Percentiles rank a stretch among this genome's conserved stretches.
These are phyloP conservation scores for Tyto alba DNA, from an alignment of 2,113 vertebrate genomes.

Conservation along the genomic window DNA sequence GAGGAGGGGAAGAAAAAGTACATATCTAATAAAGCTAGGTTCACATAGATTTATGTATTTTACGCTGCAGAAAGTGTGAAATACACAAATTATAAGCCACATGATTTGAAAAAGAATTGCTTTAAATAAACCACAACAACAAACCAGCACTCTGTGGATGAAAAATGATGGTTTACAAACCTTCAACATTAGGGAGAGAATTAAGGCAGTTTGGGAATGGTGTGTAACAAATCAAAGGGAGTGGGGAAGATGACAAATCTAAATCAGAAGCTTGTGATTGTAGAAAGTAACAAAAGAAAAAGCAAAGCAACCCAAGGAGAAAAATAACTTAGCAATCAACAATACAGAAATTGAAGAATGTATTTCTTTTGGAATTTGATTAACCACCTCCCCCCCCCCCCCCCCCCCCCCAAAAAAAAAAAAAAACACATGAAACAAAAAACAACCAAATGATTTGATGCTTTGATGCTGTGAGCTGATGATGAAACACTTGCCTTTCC, in stretches of 20 bases:
- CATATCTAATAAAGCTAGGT: background rate
- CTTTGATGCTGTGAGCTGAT: background rate
- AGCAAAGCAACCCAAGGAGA: background rate
- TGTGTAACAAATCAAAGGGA: background rate
- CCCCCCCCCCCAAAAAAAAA: too few relatives aligned
- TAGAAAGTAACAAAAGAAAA: background rate
- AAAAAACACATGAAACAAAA: too few relatives aligned
- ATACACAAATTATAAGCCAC: background rate
- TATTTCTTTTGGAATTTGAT: too few relatives aligned
- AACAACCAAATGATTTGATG: background rate
- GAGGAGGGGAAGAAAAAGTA: accelerated
- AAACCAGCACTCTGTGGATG: background rate
- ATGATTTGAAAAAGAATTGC: background rate
- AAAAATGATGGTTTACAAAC: background rate
- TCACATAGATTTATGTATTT: background rate
- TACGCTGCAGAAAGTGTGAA: background rate
- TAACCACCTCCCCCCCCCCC: too few relatives aligned
- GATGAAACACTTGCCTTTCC: background rate
- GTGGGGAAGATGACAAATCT: accelerated
- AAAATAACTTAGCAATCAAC: background rate
- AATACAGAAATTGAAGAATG: background rate
- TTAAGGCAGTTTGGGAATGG: background rate
- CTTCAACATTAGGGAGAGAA: background rate
- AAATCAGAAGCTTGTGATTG: background rate
- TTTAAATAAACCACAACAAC: background rate